A percentile compares a stretch with the other conserved stretches of the same genome.
phyloP scores from a whole-genome alignment of 2,888 invertebrate genomes.

The Agrotis exclamationis region DNA sequence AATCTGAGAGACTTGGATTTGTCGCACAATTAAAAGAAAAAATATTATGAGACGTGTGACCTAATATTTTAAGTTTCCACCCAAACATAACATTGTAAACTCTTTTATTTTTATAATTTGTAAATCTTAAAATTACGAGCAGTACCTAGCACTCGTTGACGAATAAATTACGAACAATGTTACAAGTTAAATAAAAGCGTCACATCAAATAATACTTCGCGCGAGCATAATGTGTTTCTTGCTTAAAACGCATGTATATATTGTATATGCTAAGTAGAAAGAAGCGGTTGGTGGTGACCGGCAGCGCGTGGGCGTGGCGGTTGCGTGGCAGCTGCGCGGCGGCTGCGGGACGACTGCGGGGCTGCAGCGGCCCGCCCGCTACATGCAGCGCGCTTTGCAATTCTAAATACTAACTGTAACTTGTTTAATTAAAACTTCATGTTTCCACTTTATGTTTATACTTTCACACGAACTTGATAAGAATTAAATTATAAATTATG shows the following conservation, averaged over 20 bases:
- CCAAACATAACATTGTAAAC: slow-evolving; percentile 17
- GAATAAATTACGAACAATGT: slow-evolving; percentile 29
- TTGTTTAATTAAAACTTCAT: slow-evolving; percentile 73
- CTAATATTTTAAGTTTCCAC: slow-evolving; percentile 1
- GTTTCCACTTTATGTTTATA: slow-evolving; percentile 54
- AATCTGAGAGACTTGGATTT: neutral
- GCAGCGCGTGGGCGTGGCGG: neutral
- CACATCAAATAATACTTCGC: slow-evolving; percentile 40
- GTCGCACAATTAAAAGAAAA: too few relatives aligned
- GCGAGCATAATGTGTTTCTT: slow-evolving; percentile 32
- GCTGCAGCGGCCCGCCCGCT: slow-evolving; percentile 8
- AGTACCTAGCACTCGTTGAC: slow-evolving; percentile 2
- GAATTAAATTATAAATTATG: slow-evolving; percentile 59
- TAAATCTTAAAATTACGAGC: slow-evolving; percentile 4
- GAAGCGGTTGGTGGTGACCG: slow-evolving; percentile 3
- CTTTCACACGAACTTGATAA: slow-evolving; percentile 54
- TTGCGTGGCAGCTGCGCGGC: slow-evolving; percentile 4
- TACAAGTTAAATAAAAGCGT: slow-evolving; percentile 26
- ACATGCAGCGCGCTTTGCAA: slow-evolving; percentile 62
- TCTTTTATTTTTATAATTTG: slow-evolving; percentile 30
- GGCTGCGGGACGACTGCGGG: slow-evolving; percentile 2
- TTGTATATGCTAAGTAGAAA: slow-evolving; percentile 52
- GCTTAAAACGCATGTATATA: slow-evolving; percentile 48
- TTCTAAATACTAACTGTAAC: slow-evolving; percentile 67
- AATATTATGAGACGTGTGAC: too few relatives aligned